Evolutionary conservation across 1,140 invertebrate genomes (phyloP).

Genomic region (Sitophilus oryzae): DNA sequence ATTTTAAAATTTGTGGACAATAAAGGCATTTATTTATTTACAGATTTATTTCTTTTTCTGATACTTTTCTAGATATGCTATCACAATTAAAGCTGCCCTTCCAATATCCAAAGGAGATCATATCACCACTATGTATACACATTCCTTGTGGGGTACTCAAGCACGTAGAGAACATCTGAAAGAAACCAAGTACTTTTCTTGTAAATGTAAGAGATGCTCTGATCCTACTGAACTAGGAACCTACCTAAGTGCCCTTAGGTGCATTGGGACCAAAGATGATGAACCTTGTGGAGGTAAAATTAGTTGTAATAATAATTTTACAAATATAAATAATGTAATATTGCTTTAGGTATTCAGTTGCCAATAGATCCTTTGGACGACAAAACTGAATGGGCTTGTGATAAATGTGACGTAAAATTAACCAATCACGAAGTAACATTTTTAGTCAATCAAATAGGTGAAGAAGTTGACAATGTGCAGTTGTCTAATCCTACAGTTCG

Average conservation of each 20-base stretch:
- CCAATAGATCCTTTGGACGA: slow-evolving; percentile 61
- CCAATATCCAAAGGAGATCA: slow-evolving; percentile 63
- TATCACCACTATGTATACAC: slow-evolving; percentile 76
- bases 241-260: slow-evolving; percentile 67
- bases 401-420: slow-evolving; percentile 57
- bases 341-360: slow-evolving; percentile 48
- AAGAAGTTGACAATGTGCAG: slow-evolving; percentile 64
- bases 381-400: slow-evolving; percentile 68
- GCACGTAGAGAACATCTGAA: slow-evolving; percentile 69
- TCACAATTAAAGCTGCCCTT: slow-evolving; percentile 59
- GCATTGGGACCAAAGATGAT: slow-evolving; percentile 49
- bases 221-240: slow-evolving; percentile 75
- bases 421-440: slow-evolving; percentile 52
- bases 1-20: too few species aligned
- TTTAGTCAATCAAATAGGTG: slow-evolving; percentile 61
- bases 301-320: background rate
- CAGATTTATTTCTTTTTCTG: too few species aligned
- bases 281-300: slow-evolving; percentile 26
- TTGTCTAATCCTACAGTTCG: slow-evolving; percentile 52
- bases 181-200: slow-evolving; percentile 76
- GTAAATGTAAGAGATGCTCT: slow-evolving; percentile 63
- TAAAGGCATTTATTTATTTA: too few species aligned
- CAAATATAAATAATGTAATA: slow-evolving; percentile 41
- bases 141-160: slow-evolving; percentile 77
- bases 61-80: slow-evolving; percentile 50